Conservation (phyloP, 1,140 invertebrate species). For the Hypothenemus hampei region DNA sequence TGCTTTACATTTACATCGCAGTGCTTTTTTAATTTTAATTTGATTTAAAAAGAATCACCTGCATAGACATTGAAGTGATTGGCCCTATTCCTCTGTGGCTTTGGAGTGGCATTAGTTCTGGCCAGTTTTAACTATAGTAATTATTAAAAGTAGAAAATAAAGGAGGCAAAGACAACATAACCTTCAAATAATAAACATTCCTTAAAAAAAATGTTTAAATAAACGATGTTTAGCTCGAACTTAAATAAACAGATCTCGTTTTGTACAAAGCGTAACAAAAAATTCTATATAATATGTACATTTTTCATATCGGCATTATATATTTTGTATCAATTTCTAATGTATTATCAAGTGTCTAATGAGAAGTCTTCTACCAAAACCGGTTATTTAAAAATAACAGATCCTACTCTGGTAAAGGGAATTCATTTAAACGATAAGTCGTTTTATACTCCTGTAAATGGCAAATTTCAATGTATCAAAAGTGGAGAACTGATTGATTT, state of each 20-base stretch:
- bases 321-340: conserved; percentile 37
- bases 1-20: too few relatives aligned
- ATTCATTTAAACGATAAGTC: conserved; percentile 34
- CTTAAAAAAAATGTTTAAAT: neutral
- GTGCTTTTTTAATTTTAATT: too few relatives aligned
- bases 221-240: conserved; percentile 6
- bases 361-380: neutral
- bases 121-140: neutral
- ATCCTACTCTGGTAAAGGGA: conserved; percentile 32
- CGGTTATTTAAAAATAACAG: conserved; percentile 1
- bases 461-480: conserved; percentile 47
- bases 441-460: conserved; percentile 43
- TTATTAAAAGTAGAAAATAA: neutral
- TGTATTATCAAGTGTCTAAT: conserved; percentile 27
- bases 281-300: conserved; percentile 21
- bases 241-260: conserved; percentile 1
- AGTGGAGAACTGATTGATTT: conserved; percentile 49
- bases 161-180: neutral
- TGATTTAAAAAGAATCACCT: too few relatives aligned
- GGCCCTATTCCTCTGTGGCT: too few relatives aligned
- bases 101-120: too few relatives aligned
- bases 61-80: too few relatives aligned
- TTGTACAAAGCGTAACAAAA: conserved; percentile 18
- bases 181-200: neutral
- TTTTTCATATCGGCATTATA: conserved; percentile 30